Percentiles rank a stretch among this genome's conserved stretches.
Conservation (phyloP, 92 coral and sea anemone species). For the Paramuricea clavata region DNA sequence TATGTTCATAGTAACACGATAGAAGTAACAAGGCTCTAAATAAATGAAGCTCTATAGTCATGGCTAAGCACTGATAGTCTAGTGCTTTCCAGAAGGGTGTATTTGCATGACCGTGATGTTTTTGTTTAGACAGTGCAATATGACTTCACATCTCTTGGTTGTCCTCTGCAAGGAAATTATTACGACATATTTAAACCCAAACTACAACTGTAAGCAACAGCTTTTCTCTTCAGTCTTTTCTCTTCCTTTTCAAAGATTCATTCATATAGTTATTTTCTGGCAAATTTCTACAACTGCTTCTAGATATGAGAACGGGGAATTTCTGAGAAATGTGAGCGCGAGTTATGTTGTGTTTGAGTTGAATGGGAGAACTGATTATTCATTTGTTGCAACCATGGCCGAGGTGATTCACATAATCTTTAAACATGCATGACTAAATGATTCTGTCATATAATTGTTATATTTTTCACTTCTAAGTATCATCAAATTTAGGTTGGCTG, state of each 20-base stretch:
- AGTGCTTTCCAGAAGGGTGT: too few species aligned
- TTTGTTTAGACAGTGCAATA: constrained; percentile 70
- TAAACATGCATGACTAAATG: background rate
- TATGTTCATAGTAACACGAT: too few species aligned
- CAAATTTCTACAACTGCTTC: background rate
- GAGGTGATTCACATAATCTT: constrained; percentile 55
- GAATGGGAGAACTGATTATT: constrained; percentile 72
- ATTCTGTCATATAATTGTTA: too few species aligned
- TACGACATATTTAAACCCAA: constrained; percentile 76
- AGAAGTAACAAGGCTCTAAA: too few species aligned
- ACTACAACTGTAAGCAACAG: constrained; percentile 83
- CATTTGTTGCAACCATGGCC: constrained; percentile 78
- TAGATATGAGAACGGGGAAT: constrained; percentile 74
- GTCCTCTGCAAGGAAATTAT: constrained; percentile 73
- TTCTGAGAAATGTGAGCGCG: constrained; percentile 72
- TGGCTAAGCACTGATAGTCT: too few species aligned
- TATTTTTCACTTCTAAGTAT: background rate
- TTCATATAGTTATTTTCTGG: background rate
- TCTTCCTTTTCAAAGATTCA: background rate
- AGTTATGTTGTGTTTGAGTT: constrained; percentile 81
- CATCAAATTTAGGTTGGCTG: constrained; percentile 78
- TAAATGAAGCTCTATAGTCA: too few species aligned
- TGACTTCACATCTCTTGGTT: constrained; percentile 71
- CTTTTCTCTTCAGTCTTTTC: background rate
- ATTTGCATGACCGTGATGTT: too few species aligned